phyloP scores from a whole-genome alignment of 2,113 vertebrate genomes.

The Mionectes macconnelli region DNA sequence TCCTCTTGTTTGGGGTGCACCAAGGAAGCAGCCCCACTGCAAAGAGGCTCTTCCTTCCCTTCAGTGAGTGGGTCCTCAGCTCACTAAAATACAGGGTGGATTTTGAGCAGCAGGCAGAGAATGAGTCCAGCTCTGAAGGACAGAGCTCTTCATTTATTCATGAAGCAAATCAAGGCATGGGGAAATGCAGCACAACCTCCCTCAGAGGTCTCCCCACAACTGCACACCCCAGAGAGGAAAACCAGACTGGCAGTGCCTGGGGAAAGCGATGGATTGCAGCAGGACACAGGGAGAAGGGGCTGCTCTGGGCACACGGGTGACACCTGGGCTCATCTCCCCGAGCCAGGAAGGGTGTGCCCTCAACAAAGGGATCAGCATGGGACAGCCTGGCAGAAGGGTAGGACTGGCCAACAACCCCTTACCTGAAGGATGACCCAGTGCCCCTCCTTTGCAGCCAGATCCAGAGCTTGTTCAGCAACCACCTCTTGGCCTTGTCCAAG shows the following conservation, averaged over 20 bases:
- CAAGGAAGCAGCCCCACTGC: not conserved
- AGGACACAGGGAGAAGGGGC: not conserved
- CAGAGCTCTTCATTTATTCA: not conserved
- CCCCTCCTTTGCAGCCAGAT: slow-evolving; percentile 84
- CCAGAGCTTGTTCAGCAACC: slow-evolving; percentile 85
- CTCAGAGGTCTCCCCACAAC: not conserved
- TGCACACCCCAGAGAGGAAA: not conserved
- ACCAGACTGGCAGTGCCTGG: fast-evolving
- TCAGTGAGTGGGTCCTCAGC: fast-evolving
- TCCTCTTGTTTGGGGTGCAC: not conserved
- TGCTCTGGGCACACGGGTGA: not conserved
- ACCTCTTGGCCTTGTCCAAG: slow-evolving; percentile 94
- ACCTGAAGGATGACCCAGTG: slow-evolving; percentile 98
- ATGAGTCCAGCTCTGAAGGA: not conserved
- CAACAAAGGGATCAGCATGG: fast-evolving
- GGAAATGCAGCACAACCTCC: not conserved
- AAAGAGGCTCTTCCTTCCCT: not conserved
- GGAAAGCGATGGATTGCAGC: not conserved
- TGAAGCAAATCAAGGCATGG: not conserved
- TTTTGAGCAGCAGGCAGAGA: not conserved
- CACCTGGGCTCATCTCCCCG: not conserved
- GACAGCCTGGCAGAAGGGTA: not conserved
- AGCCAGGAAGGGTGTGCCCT: fast-evolving
- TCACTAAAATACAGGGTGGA: not conserved
- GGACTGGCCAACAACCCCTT: not conserved